A percentile compares a stretch with the other conserved stretches of the same genome.
Conservation (phyloP, 2,797 vertebrate genomes). For the Rhincodon typus region DNA sequence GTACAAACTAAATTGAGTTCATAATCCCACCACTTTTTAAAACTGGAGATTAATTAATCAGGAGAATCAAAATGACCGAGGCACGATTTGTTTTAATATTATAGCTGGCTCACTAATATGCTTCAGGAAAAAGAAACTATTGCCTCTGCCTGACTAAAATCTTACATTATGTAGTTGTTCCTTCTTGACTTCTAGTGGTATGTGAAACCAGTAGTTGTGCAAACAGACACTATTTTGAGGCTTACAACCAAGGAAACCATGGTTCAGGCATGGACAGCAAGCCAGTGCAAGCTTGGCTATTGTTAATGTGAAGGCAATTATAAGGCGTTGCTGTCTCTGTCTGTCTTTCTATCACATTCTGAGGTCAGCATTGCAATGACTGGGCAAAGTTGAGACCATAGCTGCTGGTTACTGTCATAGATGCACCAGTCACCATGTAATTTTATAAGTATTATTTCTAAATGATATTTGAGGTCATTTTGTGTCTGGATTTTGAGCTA, state of each 20-base stretch:
- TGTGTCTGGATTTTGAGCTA: too few species aligned
- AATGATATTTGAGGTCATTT: too few species aligned
- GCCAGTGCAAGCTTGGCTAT: background rate
- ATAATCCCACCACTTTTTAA: background rate
- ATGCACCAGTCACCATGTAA: background rate
- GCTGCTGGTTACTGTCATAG: background rate
- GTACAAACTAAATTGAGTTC: background rate
- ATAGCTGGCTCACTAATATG: background rate
- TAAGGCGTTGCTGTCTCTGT: background rate
- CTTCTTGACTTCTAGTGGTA: background rate
- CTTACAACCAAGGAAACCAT: background rate
- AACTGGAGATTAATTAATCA: background rate
- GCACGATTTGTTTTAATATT: background rate
- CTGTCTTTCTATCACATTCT: background rate
- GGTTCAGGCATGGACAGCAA: background rate
- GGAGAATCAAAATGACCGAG: background rate
- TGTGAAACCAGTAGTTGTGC: background rate
- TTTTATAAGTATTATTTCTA: too few species aligned
- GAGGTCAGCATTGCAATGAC: background rate
- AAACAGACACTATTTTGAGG: background rate
- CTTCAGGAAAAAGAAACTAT: background rate
- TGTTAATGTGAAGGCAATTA: background rate
- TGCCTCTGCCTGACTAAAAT: background rate
- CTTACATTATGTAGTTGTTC: background rate
- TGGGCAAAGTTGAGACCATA: background rate